These are phyloP conservation scores for Archegozetes longisetosus DNA, from an alignment of 1,140 invertebrate species.

Conservation along the genomic window DNA sequence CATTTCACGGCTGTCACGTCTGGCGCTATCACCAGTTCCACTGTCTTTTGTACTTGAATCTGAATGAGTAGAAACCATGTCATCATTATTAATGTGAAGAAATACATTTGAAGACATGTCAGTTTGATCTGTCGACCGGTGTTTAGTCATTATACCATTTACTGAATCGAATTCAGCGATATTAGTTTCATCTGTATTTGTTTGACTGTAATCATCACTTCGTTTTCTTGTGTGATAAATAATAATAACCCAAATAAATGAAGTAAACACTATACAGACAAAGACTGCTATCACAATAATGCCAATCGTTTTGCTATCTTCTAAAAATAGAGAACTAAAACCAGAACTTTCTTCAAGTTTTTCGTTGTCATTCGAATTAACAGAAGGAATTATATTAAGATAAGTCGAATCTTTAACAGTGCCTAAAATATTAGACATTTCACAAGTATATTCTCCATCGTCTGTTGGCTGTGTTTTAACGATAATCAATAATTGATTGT, in stretches of 20 bases:
- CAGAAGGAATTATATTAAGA: neutral
- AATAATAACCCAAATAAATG: neutral
- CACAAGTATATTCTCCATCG: slow-evolving; percentile 71
- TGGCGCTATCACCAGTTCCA: neutral
- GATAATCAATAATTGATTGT: slow-evolving; percentile 72
- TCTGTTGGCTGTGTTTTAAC: slow-evolving; percentile 55
- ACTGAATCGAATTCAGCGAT: neutral
- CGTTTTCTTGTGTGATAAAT: too few relatives aligned
- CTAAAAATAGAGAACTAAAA: neutral
- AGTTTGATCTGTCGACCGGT: neutral
- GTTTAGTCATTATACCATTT: neutral
- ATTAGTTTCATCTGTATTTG: neutral
- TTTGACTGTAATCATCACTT: neutral
- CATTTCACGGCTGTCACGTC: neutral
- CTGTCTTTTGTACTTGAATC: neutral
- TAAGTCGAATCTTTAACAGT: neutral
- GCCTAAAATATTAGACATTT: slow-evolving; percentile 66
- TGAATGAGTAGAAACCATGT: neutral
- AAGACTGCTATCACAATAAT: neutral
- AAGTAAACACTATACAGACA: neutral
- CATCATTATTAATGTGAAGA: neutral
- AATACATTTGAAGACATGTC: neutral
- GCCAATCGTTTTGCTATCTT: neutral
- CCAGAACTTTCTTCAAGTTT: neutral
- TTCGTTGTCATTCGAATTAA: neutral